Evolutionary conservation across 2,888 invertebrate species (phyloP).

Genomic region (Steinernema carpocapsae): DNA sequence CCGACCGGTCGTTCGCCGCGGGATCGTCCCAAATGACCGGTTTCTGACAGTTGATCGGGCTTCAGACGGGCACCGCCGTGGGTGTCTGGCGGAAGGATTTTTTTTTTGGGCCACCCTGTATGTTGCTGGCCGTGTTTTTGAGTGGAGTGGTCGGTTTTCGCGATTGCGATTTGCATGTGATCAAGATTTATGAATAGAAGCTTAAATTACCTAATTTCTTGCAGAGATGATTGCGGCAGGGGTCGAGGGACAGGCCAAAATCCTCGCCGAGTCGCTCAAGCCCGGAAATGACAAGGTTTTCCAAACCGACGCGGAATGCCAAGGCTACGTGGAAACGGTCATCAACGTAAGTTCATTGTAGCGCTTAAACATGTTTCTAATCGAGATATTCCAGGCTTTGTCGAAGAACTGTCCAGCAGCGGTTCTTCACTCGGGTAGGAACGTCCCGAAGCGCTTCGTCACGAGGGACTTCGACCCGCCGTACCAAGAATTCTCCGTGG

Average conservation of each 20-base stretch:
- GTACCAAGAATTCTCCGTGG: constrained; percentile 22
- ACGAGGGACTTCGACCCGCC: constrained; percentile 11
- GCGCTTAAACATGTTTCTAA: not conserved
- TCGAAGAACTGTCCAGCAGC: not conserved
- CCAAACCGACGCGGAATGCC: not conserved
- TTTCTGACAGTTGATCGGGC: too few species aligned
- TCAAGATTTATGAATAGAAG: too few species aligned
- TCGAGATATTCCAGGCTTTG: not conserved
- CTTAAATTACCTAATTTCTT: not conserved
- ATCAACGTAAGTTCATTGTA: not conserved
- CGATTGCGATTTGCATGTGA: too few species aligned
- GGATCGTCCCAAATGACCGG: too few species aligned
- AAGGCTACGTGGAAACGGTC: not conserved
- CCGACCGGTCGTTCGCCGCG: too few species aligned
- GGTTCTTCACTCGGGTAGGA: not conserved
- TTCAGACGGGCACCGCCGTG: too few species aligned
- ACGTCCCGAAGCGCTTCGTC: constrained; percentile 14
- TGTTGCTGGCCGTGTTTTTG: too few species aligned
- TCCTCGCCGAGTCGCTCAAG: not conserved
- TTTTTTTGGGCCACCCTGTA: too few species aligned
- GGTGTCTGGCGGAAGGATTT: too few species aligned
- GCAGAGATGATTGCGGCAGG: not conserved
- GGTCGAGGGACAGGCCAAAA: constrained; percentile 15
- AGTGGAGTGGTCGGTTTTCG: too few species aligned
- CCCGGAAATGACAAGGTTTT: not conserved